phyloP scores from a whole-genome alignment of 2,888 invertebrate species.

The Stenolophus ochropezus region DNA sequence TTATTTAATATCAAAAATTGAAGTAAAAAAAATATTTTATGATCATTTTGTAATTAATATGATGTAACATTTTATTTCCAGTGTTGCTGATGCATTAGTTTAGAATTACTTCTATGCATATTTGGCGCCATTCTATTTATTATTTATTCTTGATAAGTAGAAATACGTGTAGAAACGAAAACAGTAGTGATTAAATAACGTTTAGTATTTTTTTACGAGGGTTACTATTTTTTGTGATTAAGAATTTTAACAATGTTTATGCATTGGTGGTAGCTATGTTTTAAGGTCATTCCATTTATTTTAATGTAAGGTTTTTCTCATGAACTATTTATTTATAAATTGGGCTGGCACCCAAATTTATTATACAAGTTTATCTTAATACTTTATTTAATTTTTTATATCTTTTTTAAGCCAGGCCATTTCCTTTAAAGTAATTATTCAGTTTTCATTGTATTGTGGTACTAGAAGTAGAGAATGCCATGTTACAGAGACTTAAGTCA shows the following conservation, averaged over 20 bases:
- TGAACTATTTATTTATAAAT: conserved; percentile 6
- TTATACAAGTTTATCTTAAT: not conserved
- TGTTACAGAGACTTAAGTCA: conserved; percentile 37
- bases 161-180: conserved; percentile 14
- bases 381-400: conserved; percentile 2
- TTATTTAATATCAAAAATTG: no score
- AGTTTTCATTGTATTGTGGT: conserved; percentile 18
- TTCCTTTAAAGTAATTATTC: not conserved
- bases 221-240: conserved; percentile 56
- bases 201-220: conserved; percentile 41
- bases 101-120: conserved; percentile 15
- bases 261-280: conserved; percentile 52
- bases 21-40: no score
- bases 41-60: no score
- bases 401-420: not conserved
- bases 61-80: not conserved
- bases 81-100: not conserved
- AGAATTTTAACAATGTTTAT: conserved; percentile 37
- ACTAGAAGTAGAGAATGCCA: conserved; percentile 22
- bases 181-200: conserved; percentile 28
- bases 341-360: conserved; percentile 17
- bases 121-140: conserved; percentile 42
- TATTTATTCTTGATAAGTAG: conserved; percentile 47
- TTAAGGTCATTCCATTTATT: conserved; percentile 41
- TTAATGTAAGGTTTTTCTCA: conserved; percentile 25